Evolutionary conservation across 92 coral and sea anemone genomes (phyloP).

Genomic region (Ricordea florida): DNA sequence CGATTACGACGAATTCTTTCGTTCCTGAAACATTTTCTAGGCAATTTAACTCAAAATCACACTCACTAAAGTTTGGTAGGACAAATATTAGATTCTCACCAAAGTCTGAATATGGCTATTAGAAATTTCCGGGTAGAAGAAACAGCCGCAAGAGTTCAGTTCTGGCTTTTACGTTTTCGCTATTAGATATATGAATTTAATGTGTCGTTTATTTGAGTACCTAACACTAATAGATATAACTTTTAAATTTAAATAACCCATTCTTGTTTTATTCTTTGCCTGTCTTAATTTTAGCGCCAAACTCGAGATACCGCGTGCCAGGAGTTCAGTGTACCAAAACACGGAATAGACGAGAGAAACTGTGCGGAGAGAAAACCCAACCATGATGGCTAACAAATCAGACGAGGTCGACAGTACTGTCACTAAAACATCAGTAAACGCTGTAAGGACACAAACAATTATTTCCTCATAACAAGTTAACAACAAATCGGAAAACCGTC

Average conservation of each 20-base stretch:
- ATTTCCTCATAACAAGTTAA: no score
- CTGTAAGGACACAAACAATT: no score
- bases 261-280: neutral
- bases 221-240: neutral
- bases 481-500: no score
- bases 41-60: neutral
- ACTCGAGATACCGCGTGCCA: no score
- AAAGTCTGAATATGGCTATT: no score
- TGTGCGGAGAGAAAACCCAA: neutral
- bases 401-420: slow-evolving; percentile 6
- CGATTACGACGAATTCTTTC: neutral
- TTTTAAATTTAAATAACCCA: neutral
- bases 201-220: neutral
- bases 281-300: no score
- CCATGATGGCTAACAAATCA: slow-evolving; percentile 10
- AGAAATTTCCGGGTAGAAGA: slow-evolving; percentile 36
- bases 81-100: no score
- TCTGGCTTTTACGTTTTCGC: no score
- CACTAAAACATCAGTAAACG: neutral
- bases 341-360: no score
- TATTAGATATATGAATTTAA: slow-evolving; percentile 25
- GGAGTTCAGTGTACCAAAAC: no score
- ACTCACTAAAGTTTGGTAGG: neutral
- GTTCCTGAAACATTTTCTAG: neutral
- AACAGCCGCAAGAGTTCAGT: no score